Base-by-base conservation (phyloP, 1,140 invertebrate species). In the Aphelenchoides fujianensis region DNA sequence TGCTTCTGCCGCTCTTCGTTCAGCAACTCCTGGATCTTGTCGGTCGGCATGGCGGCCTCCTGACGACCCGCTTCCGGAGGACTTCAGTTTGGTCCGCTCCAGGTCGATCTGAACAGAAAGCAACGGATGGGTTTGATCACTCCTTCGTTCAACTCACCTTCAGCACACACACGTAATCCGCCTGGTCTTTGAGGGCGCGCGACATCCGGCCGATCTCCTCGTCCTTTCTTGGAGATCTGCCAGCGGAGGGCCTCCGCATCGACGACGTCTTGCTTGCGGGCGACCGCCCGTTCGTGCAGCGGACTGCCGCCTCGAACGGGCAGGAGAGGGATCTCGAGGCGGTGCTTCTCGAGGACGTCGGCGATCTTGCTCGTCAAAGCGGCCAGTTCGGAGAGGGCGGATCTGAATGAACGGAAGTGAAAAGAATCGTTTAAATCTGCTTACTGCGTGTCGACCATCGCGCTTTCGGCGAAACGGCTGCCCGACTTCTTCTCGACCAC, bases 161-260 rank as follows among this genome's bases (percentile, higher is more conserved):
- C 32, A 81, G 31, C 2, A 59, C 74, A 64, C 79, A 55, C 27
- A 79, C 23, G 48, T 69, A 54, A 37, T 69, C 69, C 12, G 69
- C 70, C 28, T 32, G 57, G 34, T 7, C 52, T 37, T 76, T 81
- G 19, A 80, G 2, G 19, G 41, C 9, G 37, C 59, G 68, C 31
- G 75, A 74, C 19, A 84, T 54, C 32, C 80, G 71, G 12, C 72
- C 28, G 61, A 84, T 75, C 55, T 84, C 77, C 9, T 70, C 67
- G 27, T 83, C 82, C n/a, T 64, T 83, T 83, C 55, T 83, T 84
- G 3, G 84, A 70, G 64, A 84, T 66, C 62, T 83, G 79, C 82
- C 82, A 83, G 5, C 83, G 72, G 9, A 83, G 63, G 35, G 75
- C 73, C 62, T 83, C 82, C 7, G 82, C 79, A 57, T 83, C 82